A percentile compares a stretch with the other conserved stretches of the same genome.
These are phyloP conservation scores for Acleris sparsana DNA, from an alignment of 2,888 invertebrate genomes.

Conservation along the genomic window DNA sequence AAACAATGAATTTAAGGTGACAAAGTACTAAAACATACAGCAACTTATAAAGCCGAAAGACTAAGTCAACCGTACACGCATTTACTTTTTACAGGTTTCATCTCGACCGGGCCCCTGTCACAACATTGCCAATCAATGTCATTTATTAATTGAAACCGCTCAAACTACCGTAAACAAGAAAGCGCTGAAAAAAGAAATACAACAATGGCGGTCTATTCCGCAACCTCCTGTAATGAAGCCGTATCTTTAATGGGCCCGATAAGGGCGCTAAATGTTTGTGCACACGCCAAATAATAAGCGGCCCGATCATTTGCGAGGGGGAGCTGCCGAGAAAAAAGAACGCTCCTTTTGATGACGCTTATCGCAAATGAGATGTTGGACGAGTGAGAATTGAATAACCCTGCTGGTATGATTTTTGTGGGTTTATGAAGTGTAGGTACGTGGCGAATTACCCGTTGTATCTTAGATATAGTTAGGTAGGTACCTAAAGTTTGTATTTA, in stretches of 20 bases:
- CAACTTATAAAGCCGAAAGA: too few species aligned
- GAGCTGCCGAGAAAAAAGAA: slow-evolving; percentile 68
- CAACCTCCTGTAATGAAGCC: slow-evolving; percentile 78
- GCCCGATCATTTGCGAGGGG: slow-evolving; percentile 77
- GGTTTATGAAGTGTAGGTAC: background rate
- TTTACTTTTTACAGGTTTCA: slow-evolving; percentile 4
- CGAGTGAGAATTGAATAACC: slow-evolving; percentile 67
- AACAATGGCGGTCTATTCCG: slow-evolving; percentile 53
- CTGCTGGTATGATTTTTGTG: background rate
- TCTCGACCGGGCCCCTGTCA: slow-evolving; percentile 12
- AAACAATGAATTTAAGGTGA: too few species aligned
- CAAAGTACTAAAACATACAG: too few species aligned
- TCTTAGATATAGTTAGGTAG: too few species aligned
- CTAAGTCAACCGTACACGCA: too few species aligned
- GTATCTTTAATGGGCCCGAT: slow-evolving; percentile 81
- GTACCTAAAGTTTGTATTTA: too few species aligned
- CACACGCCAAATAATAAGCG: slow-evolving; percentile 83
- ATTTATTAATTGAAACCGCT: slow-evolving; percentile 34
- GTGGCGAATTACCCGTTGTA: background rate
- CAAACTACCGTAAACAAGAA: slow-evolving; percentile 43
- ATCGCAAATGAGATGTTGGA: slow-evolving; percentile 65
- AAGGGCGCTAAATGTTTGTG: slow-evolving; percentile 82
- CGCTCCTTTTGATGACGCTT: slow-evolving; percentile 62
- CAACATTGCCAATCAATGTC: slow-evolving; percentile 5
- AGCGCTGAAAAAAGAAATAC: slow-evolving; percentile 44